Base-by-base conservation (phyloP, 2,797 vertebrate species). In the Notoglanidium macrostoma region DNA sequence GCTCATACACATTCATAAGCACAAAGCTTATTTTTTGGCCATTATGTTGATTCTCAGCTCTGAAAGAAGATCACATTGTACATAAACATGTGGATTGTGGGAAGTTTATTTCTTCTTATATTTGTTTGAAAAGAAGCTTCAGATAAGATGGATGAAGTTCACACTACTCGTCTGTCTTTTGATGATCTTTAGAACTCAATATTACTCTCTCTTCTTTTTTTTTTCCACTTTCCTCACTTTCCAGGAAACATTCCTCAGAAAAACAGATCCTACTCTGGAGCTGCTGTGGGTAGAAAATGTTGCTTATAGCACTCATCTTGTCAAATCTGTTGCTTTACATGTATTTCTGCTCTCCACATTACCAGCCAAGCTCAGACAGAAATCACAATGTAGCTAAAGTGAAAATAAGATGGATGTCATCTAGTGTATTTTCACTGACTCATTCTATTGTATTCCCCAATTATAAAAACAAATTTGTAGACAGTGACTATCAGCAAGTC, bases 51-150 rank as follows among this genome's bases (percentile, higher is more conserved):
- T 84, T 70, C 23, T 59, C 35, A 46, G 14, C 67, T 73, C 46
- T 82, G 61, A 46, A 88, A 88, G 77, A 73, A 29, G 40, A 23
- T 29, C 32, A 68, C 61, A n/a, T 23, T 74, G 67, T 74, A 88
- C 84, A 85, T 85, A 88, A 82, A 88, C 84, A 88, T 61, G 17
- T 29, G 57, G 82, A 85, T 82, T 79, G 44, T 61, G 74, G 68
- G 51, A 70, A 79, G 84, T 85, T 73, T 85, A 85, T 88, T 78
- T 88, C 68, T 79, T 81, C 55, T 74, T 49, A 63, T 57, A 67
- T 85, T 88, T 85, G 77, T 88, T 88, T 88, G 78, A 88, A 82
- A 88, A 46, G 83, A 55, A 76, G 67, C 77, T 91, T 89, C 86
- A 74, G 82, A 89, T 79, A 70, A 59, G 54, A 49, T 87, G 44